A percentile compares a stretch with the other conserved stretches of the same genome.
Evolutionary conservation across 2,113 vertebrate genomes (phyloP).

Genomic region (Siniperca chuatsi): DNA sequence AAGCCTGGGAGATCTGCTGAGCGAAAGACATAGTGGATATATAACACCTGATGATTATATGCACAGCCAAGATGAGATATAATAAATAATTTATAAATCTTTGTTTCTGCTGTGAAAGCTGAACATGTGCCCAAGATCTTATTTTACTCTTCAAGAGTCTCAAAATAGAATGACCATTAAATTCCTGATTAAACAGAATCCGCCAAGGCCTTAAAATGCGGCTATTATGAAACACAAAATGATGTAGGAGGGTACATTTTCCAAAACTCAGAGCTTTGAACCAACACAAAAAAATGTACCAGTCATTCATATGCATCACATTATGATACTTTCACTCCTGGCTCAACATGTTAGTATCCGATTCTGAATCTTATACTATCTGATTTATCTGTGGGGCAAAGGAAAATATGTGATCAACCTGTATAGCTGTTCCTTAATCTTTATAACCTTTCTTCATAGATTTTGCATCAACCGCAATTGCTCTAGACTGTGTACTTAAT

Average conservation of each 20-base stretch:
- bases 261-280: not conserved
- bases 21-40: not conserved
- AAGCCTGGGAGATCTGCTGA: not conserved
- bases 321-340: not conserved
- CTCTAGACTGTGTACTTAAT: not conserved
- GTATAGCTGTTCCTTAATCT: not conserved
- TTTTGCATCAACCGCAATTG: not conserved
- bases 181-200: not conserved
- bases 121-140: not conserved
- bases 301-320: not conserved
- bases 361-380: not conserved
- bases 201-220: not conserved
- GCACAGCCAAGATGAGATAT: not conserved
- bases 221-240: not conserved
- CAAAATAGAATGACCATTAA: not conserved
- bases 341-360: not conserved
- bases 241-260: not conserved
- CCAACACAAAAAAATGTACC: not conserved
- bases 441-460: not conserved
- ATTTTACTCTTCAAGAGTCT: not conserved
- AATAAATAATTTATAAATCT: not conserved
- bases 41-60: conserved; percentile 2
- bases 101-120: not conserved
- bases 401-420: not conserved
- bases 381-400: not conserved